Base-by-base conservation (phyloP, 2,888 invertebrate genomes). In the Scrobipalpa atriplicella region DNA sequence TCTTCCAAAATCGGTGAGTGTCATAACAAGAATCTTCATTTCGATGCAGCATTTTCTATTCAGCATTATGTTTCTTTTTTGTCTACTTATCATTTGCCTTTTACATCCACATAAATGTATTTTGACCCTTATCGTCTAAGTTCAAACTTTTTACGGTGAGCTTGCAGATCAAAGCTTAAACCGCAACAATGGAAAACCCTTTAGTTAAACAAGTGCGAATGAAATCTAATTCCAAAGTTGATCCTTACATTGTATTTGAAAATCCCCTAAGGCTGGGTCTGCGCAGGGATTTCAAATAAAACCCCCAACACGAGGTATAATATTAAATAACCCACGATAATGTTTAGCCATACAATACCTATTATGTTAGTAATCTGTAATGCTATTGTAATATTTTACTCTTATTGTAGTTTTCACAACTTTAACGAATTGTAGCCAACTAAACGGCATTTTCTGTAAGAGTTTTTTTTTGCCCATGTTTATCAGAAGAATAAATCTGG, bases 161-260 rank as follows among this genome's bases (percentile, higher is more conserved):
- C 47, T 47, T 16, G 47, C 16, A 47, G 47, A 47, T 47, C 47
- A 47, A 47, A 47, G 47, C 47, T 47, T 47, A 47, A 47, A n/a
- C 29, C 56, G n/a, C 29, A 56, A 56, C 56, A 56, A 29, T 29
- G 29, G 29, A 29, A 29, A 56, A 56, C 21, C 29, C 29, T 56
- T 56, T 29, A 56, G n/a, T 29, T n/a, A 56, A 56, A 29, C 56
- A 56, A 29, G 36, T 56, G 56, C 36, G 19, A 56, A 56, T 56
- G 29, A 56, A 56, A 56, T 29, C 56, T 56, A 56, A n/a, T 29
- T 56, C 56, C 52, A 18, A 56, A 56, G 21, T 56, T 56, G 21
- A 56, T 36, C 29, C 29, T 18, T 56, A 56, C 21, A 56, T 29
- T 56, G 56, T 56, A 56, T 56, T 29, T 29, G 19, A 52, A 52